Evolutionary conservation across 92 coral and sea anemone genomes (phyloP), one percentile per base, ranked within the genome.

Genomic region (Zoanthus gigantus): DNA sequence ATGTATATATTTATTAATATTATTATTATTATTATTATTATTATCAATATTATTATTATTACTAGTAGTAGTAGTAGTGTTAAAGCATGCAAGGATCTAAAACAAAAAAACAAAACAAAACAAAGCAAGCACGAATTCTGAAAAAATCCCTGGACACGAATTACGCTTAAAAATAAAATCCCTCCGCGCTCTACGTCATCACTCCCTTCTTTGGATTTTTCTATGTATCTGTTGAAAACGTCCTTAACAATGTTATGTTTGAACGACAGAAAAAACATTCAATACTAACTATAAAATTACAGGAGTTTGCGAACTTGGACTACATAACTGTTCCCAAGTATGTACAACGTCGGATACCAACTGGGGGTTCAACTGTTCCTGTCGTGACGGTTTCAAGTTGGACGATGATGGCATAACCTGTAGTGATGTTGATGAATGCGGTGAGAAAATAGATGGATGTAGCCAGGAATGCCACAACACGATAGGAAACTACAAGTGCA

Each of bases 301-400:
- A 77, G 82, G 63, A 53, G 42, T 31, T 53, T 81, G 85, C 75
- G 76, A 81, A 42, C 11, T 81, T 45, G 85, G 85, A 47, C 45
- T 46, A 31, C 85, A 81, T 52, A 47, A 81, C 75, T 81, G 85
- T 48, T 66, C 74, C 1, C 85, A 81, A 29, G 44, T 65, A 16
- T 81, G 85, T 46, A 65, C 73, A 10, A 28, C 17, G 11, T 44
- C 85, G 66, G 45, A 81, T 29, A 23, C 17, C 13, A 45, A 14
- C 9, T 63, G 74, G 85, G 85, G 85, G 14, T 81, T 81, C 52
- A 81, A 29, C 58, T 81, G 85, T n/a, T 81, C 85, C 3, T 81
- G 85, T 5, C 85, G 17, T 32, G 63, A 46, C 45, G 85, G 85
- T 48, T 81, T 44, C 34, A 81, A 14, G 23, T 6, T 67, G 47